Base-by-base conservation (phyloP, 2,797 vertebrate genomes). In the Muscicapa comitata region DNA sequence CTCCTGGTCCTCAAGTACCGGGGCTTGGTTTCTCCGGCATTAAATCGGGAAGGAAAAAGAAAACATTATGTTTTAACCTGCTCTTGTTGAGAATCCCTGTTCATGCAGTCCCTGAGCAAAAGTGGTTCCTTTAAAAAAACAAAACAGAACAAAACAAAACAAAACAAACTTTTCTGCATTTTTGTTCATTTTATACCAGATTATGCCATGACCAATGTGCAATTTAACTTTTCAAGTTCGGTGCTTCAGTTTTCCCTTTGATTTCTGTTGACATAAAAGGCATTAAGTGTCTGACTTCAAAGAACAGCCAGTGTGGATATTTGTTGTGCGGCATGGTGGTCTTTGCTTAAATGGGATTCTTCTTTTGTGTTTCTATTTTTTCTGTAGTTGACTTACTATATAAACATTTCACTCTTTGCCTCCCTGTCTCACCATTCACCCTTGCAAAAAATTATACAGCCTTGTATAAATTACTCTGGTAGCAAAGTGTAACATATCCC, bases 241-340 rank as follows among this genome's bases (percentile, higher is more conserved):
- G 14, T 84, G 67, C 62, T 94, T 62, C 37, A n/a, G 38, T 66
- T 88, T 93, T 90, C 62, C 43, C 87, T 95, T 88, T 90, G 75
- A 92, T 90, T 93, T 91, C 85, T 72, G 73, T 55, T 83, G 83
- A 94, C 85, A 85, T 71, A 59, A 94, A 93, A 93, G 57, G 59
- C 73, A 94, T 88, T 79, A 86, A 85, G 82, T 63, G 33, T 73
- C 85, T 78, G 29, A 91, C 62, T 95, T 96, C 87, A 95, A 96
- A 96, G 93, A 90, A 24, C 19, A 88, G 47, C 15, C 51, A 86
- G 47, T 9, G 37, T 59, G 45, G 73, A 28, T 90, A 91, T 71
- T 82, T 91, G 82, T 78, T 88, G 86, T 92, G 84, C 48, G 93
- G 51, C 91, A 61, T 28, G 94, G 94, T 91, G 93, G 89, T 78